These are phyloP conservation scores for Oenanthe melanoleuca DNA, from an alignment of 2,113 vertebrate species.

Conservation along the genomic window DNA sequence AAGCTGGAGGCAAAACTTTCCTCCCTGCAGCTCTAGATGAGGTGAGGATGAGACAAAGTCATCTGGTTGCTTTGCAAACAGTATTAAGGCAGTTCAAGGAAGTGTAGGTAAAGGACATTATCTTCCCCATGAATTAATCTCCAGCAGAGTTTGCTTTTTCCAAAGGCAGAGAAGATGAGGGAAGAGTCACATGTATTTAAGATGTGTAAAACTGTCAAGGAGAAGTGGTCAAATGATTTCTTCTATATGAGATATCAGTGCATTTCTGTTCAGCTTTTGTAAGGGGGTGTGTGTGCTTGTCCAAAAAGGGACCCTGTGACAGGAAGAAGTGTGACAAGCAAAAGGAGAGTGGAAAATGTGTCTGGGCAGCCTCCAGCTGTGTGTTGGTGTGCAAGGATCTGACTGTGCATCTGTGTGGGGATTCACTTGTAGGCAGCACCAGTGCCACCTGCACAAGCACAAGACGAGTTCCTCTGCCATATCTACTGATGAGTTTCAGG, in stretches of 20 bases:
- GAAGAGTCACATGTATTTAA: constrained; percentile 84
- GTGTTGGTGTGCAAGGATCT: background rate
- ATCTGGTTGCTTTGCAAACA: background rate
- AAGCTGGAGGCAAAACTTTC: constrained; percentile 40
- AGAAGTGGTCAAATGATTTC: constrained; percentile 69
- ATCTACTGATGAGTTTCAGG: background rate
- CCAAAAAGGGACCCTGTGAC: background rate
- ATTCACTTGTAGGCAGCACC: background rate
- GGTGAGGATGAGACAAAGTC: background rate
- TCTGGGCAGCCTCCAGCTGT: background rate
- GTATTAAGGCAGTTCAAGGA: constrained; percentile 7
- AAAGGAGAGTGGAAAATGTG: background rate
- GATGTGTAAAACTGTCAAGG: constrained; percentile 71
- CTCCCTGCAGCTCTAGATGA: background rate
- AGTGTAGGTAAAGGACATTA: background rate
- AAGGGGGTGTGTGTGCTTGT: background rate
- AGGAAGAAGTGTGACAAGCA: background rate
- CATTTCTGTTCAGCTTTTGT: constrained; percentile 40
- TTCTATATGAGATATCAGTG: constrained; percentile 59
- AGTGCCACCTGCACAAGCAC: background rate
- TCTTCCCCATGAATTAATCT: constrained; percentile 79
- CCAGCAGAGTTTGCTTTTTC: constrained; percentile 74
- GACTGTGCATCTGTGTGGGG: background rate
- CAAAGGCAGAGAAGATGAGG: constrained; percentile 66
- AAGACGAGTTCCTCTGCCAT: background rate